Base-by-base conservation (phyloP, 2,888 invertebrate species). In the Monochamus alternatus region DNA sequence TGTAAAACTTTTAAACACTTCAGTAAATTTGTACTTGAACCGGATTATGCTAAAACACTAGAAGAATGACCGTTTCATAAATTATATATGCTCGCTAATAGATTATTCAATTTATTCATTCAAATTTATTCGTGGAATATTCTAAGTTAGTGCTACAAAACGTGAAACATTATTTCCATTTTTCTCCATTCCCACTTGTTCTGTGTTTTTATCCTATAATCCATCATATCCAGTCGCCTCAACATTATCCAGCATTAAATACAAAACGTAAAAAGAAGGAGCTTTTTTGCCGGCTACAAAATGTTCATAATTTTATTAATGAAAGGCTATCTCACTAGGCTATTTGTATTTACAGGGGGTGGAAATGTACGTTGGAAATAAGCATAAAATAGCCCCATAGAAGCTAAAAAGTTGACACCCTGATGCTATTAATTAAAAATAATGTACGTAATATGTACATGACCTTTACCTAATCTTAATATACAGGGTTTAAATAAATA, bases 161-260 rank as follows among this genome's bases (percentile, higher is more conserved):
- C 59, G 68, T 62, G 69, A 74, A 74, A 74, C 62, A 74, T 74
- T 68, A 63, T 67, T 52, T 52, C 30, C 69, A 74, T 69, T 69
- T 69, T 74, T 69, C 68, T 74, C 69, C 74, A 74, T 74, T 69
- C 63, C 69, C 69, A 74, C 69, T 66, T 68, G 38, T 69, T 69
- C 59, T 73, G 59, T 67, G 60, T 73, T 73, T 73, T 73, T 66
- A 67, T 67, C 73, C 51, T 60, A 44, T 67, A 73, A 73, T 73
- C 62, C 67, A 73, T 73, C 73, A 73, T 67, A 60, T 58, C 59
- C 47, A 44, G 69, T 58, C 38, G 43, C 69, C 60, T 60, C 55
- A 55, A 55, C 55, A 55, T 55, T 55, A 55, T 55, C 59, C 59
- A 69, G 59, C 38, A 30, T 44, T 43, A 30, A 68, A 60, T 44